Percentiles rank a stretch among this genome's conserved stretches.
Evolutionary conservation across 1,140 invertebrate genomes (phyloP).

Genomic region (Formica selysi): DNA sequence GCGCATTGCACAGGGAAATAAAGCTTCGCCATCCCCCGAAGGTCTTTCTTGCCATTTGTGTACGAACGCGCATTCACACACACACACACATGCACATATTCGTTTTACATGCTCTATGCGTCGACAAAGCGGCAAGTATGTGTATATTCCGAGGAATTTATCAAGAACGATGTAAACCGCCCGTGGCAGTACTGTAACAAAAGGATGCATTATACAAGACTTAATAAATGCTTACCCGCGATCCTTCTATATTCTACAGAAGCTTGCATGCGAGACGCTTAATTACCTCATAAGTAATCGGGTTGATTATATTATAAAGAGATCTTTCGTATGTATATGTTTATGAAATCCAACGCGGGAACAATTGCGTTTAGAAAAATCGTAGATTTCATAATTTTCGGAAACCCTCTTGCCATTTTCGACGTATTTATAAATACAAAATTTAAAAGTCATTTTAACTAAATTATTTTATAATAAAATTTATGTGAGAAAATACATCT

Average conservation of each 20-base stretch:
- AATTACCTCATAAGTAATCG: constrained; percentile 23
- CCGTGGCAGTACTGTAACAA: constrained; percentile 16
- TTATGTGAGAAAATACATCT: not conserved
- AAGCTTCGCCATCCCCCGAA: constrained; percentile 26
- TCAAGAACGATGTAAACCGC: constrained; percentile 4
- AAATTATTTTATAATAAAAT: not conserved
- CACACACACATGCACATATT: constrained; percentile 13
- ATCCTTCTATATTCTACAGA: not conserved
- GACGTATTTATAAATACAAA: not conserved
- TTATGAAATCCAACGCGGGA: no score
- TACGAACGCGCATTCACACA: not conserved
- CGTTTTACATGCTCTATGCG: not conserved
- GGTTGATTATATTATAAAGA: not conserved
- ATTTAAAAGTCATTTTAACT: not conserved
- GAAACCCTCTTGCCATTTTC: not conserved
- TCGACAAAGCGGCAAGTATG: not conserved
- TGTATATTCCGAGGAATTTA: constrained; percentile 44
- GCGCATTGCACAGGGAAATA: constrained; percentile 31
- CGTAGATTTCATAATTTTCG: not conserved
- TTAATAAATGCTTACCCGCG: constrained; percentile 28
- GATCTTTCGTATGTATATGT: no score
- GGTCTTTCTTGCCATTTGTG: not conserved
- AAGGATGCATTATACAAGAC: not conserved
- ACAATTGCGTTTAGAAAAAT: not conserved
- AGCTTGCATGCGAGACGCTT: not conserved